Evolutionary conservation across 1,140 invertebrate species (phyloP).

Genomic region (Spodoptera frugiperda): DNA sequence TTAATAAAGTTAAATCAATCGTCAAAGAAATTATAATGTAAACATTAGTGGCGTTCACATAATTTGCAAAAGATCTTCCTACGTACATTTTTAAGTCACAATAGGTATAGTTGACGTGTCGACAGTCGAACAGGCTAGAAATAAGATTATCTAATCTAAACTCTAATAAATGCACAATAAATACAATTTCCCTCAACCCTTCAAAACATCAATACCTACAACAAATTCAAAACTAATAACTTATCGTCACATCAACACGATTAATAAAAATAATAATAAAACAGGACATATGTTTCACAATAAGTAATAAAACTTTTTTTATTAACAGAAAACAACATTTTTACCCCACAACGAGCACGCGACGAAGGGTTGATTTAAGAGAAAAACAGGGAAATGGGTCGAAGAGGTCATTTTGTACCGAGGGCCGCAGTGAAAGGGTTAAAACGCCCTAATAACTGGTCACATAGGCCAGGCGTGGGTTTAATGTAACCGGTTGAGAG

Average conservation of each 20-base stretch:
- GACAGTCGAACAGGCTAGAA: too few relatives aligned
- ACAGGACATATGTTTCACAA: conserved; percentile 65
- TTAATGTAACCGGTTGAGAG: conserved; percentile 24
- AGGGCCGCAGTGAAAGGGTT: conserved; percentile 68
- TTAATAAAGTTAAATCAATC: too few relatives aligned
- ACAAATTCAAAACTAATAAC: conserved; percentile 60
- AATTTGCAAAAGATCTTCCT: too few relatives aligned
- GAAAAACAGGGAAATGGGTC: conserved; percentile 68
- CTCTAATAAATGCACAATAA: neutral
- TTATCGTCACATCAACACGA: conserved; percentile 58
- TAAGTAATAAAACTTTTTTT: conserved; percentile 68
- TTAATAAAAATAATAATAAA: conserved; percentile 60
- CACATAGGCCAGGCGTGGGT: conserved; percentile 45
- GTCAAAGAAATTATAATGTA: too few relatives aligned
- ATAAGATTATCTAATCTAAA: too few relatives aligned
- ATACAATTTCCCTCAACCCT: conserved; percentile 21
- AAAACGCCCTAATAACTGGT: conserved; percentile 73
- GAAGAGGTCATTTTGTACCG: conserved; percentile 63
- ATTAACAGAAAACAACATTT: conserved; percentile 69
- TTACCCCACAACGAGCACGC: conserved; percentile 65
- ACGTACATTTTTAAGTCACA: too few relatives aligned
- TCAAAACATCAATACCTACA: conserved; percentile 42
- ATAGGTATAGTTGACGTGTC: too few relatives aligned
- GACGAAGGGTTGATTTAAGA: conserved; percentile 65
- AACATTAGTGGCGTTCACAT: too few relatives aligned